A percentile compares a stretch with the other conserved stretches of the same genome.
Evolutionary conservation across 2,888 invertebrate species (phyloP).

Genomic region (Stenurella melanura): DNA sequence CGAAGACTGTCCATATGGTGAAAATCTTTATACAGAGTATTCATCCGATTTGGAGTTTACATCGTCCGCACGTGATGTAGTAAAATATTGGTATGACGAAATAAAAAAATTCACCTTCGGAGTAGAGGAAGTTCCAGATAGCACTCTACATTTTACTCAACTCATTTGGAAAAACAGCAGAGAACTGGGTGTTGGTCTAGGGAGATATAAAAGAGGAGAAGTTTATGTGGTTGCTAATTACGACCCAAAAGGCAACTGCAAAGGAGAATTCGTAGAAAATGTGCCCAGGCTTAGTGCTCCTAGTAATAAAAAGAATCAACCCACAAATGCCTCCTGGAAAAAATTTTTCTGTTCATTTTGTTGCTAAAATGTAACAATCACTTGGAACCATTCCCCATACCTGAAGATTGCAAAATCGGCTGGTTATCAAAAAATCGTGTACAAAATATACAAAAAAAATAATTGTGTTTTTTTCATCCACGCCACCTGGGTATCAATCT

Average conservation of each 20-base stretch:
- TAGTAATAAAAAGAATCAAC: no score
- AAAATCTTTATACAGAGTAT: slow-evolving; percentile 77
- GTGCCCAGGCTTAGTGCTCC: slow-evolving; percentile 78
- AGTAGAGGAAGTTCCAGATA: slow-evolving; percentile 75
- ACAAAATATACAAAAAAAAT: no score
- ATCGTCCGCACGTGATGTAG: slow-evolving; percentile 75
- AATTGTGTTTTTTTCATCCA: no score
- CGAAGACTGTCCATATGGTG: slow-evolving; percentile 79
- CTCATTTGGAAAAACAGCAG: slow-evolving; percentile 83
- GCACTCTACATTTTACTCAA: slow-evolving; percentile 74
- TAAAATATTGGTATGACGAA: slow-evolving; percentile 78
- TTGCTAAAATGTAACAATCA: no score
- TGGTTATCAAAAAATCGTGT: no score
- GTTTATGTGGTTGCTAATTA: slow-evolving; percentile 91
- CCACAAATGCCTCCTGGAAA: no score
- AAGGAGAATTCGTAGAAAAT: slow-evolving; percentile 82
- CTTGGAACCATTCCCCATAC: no score
- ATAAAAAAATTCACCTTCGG: slow-evolving; percentile 75
- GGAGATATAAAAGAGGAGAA: slow-evolving; percentile 84
- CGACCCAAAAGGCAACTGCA: slow-evolving; percentile 87
- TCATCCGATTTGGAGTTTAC: slow-evolving; percentile 75
- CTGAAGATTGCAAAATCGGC: no score
- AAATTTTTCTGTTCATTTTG: no score
- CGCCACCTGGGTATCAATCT: no score
- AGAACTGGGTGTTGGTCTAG: slow-evolving; percentile 83